Evolutionary conservation across 2,797 vertebrate genomes (phyloP).

Genomic region (Anabas testudineus): DNA sequence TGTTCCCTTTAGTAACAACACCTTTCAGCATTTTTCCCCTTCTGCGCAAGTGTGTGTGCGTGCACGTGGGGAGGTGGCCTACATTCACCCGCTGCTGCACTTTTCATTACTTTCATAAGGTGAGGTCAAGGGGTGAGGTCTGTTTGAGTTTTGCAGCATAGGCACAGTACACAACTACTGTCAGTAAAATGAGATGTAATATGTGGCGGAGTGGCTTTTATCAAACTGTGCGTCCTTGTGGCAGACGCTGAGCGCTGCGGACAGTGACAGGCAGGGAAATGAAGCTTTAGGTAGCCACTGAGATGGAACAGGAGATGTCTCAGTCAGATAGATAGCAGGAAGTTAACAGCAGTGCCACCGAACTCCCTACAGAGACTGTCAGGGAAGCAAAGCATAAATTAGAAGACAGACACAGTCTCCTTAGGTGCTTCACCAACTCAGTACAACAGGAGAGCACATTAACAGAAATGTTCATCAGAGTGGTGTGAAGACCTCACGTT

Average conservation of each 20-base stretch:
- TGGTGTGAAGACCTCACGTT: conserved; percentile 28
- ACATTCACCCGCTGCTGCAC: conserved; percentile 49
- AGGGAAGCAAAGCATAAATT: conserved; percentile 32
- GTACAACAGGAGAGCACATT: conserved; percentile 6
- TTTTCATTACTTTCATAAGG: conserved; percentile 67
- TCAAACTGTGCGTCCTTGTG: conserved; percentile 52
- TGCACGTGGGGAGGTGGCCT: conserved; percentile 9
- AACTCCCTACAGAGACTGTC: conserved; percentile 55
- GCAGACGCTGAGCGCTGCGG: conserved; percentile 49
- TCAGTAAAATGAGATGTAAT: conserved; percentile 67
- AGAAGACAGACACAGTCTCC: conserved; percentile 28
- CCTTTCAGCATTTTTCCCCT: conserved; percentile 47
- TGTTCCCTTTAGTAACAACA: conserved; percentile 31
- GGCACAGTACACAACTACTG: conserved; percentile 28
- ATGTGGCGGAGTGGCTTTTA: conserved; percentile 57
- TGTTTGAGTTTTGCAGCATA: conserved; percentile 13
- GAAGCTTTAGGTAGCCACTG: conserved; percentile 64
- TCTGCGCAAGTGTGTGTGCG: conserved; percentile 8
- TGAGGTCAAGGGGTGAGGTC: conserved; percentile 49
- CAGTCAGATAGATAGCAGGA: conserved; percentile 70
- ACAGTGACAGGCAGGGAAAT: conserved; percentile 73
- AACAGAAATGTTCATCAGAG: conserved; percentile 23
- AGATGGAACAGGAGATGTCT: conserved; percentile 77
- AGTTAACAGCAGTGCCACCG: conserved; percentile 49
- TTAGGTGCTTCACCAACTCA: conserved; percentile 1